Evolutionary conservation across 2,113 vertebrate genomes (phyloP).

Genomic region (Zonotrichia leucophrys): DNA sequence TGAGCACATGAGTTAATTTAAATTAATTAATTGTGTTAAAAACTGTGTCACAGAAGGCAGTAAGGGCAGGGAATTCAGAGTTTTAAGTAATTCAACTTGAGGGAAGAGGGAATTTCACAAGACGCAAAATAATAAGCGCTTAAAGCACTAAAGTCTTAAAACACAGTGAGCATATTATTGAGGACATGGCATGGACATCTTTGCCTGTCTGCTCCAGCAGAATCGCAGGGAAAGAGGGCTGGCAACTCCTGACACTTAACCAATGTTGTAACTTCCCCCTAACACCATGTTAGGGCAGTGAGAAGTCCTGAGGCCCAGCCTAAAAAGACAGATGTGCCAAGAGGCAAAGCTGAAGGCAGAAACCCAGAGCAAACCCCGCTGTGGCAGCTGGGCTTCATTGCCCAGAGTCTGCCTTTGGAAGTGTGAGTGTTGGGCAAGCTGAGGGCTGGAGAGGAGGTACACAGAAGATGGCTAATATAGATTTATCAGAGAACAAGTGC

Average conservation of each 20-base stretch:
- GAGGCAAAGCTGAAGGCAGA: not conserved
- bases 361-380: not conserved
- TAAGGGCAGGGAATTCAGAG: slow-evolving; percentile 22
- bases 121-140: not conserved
- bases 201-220: not conserved
- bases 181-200: not conserved
- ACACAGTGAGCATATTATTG: not conserved
- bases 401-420: not conserved
- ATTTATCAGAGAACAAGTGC: not conserved
- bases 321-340: not conserved
- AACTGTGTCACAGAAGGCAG: slow-evolving; percentile 9
- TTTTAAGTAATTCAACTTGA: slow-evolving; percentile 37
- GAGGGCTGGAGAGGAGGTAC: not conserved
- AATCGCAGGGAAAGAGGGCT: not conserved
- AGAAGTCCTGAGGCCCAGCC: not conserved
- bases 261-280: not conserved
- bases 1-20: not conserved
- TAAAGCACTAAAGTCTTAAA: slow-evolving; percentile 6
- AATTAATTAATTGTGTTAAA: slow-evolving; percentile 26
- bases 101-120: not conserved
- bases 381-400: not conserved
- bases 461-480: not conserved
- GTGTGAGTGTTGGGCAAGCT: not conserved
- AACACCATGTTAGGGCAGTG: not conserved
- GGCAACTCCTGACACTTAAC: not conserved